Evolutionary conservation across 2,797 vertebrate species (phyloP).

Genomic region (Tympanoctomys barrerae): DNA sequence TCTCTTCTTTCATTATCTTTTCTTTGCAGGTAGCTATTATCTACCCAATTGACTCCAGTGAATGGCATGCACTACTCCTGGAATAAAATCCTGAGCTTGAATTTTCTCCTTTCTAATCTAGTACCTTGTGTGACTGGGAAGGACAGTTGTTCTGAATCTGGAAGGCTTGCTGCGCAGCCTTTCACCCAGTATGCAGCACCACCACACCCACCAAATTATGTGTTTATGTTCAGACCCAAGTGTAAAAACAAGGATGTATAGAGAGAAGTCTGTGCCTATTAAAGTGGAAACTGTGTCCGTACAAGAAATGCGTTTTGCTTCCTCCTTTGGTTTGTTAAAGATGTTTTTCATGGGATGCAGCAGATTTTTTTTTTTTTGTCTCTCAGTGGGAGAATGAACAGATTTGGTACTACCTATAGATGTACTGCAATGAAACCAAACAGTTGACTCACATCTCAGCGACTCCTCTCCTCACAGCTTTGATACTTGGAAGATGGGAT

Average conservation of each 20-base stretch:
- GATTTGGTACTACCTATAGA: background rate
- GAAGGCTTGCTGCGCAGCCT: background rate
- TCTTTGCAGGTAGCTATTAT: background rate
- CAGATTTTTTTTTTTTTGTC: background rate
- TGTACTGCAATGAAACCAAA: background rate
- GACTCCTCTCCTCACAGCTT: background rate
- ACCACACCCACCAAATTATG: fast-evolving
- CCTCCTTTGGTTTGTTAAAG: background rate
- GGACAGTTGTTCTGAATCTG: background rate
- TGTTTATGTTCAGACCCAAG: background rate
- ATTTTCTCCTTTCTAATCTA: slow-evolving; percentile 1
- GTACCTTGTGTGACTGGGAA: background rate
- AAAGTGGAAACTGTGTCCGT: background rate
- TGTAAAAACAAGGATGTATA: background rate
- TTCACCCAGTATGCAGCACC: background rate
- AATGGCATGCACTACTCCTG: background rate
- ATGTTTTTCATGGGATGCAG: background rate
- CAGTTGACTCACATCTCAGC: background rate
- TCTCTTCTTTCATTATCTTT: too few relatives aligned
- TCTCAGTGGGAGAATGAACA: slow-evolving; percentile 16
- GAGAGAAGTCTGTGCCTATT: background rate
- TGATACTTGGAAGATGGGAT: background rate
- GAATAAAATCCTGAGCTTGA: background rate
- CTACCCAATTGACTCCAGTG: background rate
- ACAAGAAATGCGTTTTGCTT: background rate